Evolutionary conservation across 2,888 invertebrate species (phyloP).

Genomic region (Lumbricus terrestris): DNA sequence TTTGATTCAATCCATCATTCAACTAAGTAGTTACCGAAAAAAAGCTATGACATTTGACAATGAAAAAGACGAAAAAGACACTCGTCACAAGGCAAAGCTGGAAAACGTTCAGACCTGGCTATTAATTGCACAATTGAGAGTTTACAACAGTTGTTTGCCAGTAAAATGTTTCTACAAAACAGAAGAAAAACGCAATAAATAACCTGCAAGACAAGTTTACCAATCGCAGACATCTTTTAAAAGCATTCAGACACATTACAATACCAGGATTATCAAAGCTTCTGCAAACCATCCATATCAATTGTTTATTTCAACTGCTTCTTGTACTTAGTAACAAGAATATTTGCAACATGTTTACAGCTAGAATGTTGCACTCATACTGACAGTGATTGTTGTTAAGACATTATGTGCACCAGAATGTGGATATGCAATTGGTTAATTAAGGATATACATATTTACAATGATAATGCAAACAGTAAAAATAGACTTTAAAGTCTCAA

Average conservation of each 20-base stretch:
- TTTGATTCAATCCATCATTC: background rate
- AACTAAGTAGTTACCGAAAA: background rate
- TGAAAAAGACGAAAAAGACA: background rate
- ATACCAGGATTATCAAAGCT: background rate
- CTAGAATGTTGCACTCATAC: no score
- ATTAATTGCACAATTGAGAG: background rate
- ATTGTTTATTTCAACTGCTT: background rate
- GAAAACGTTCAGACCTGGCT: background rate
- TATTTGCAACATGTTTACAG: no score
- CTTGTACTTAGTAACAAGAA: background rate
- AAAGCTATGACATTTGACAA: background rate
- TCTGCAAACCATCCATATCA: background rate
- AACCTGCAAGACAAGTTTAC: no score
- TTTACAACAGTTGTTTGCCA: slow-evolving; percentile 3
- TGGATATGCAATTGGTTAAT: no score
- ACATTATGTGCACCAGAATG: no score
- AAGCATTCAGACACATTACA: background rate
- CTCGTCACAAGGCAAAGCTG: background rate
- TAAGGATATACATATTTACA: no score
- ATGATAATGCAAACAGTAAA: no score
- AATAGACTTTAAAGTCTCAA: no score
- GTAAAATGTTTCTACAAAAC: slow-evolving; percentile 11
- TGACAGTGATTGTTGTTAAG: no score
- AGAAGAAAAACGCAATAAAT: background rate
- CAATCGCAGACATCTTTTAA: background rate